These are phyloP conservation scores for Perca fluviatilis DNA, from an alignment of 2,113 vertebrate species.

Conservation along the genomic window DNA sequence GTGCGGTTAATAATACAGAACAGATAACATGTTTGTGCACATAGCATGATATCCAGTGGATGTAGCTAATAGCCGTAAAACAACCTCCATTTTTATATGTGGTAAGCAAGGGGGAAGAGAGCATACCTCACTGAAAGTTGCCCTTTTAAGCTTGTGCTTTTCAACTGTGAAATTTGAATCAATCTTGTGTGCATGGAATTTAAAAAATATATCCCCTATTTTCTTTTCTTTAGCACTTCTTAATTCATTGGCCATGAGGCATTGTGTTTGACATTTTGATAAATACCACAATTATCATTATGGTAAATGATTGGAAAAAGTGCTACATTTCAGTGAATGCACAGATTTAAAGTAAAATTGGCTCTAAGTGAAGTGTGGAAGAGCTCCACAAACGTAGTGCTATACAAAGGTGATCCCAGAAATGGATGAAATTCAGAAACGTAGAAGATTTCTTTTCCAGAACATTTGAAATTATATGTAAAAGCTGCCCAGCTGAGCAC, in stretches of 20 bases:
- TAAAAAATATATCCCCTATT: neutral
- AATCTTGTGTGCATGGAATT: slow-evolving; percentile 11
- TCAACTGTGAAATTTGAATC: slow-evolving; percentile 28
- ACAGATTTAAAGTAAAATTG: slow-evolving; percentile 9
- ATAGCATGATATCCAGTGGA: neutral
- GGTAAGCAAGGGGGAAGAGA: neutral
- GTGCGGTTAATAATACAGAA: slow-evolving; percentile 6
- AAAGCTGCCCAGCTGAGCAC: neutral
- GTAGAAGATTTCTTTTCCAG: neutral
- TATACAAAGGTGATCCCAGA: neutral
- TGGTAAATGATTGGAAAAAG: slow-evolving; percentile 28
- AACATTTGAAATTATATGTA: neutral
- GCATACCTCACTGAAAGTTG: neutral
- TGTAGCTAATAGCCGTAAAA: slow-evolving; percentile 21
- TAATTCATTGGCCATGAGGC: slow-evolving; percentile 5
- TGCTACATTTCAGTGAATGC: slow-evolving; percentile 15
- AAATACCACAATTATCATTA: slow-evolving; percentile 46
- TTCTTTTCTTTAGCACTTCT: slow-evolving; percentile 4
- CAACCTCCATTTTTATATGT: slow-evolving; percentile 17
- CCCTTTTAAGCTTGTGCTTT: slow-evolving; percentile 27
- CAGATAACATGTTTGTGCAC: slow-evolving; percentile 6
- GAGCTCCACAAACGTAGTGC: neutral
- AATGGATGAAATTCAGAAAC: neutral
- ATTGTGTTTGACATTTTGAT: slow-evolving; percentile 54
- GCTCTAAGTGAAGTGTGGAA: neutral